Conservation (phyloP, 35 echinoderm and acorn worm species). For the Stichopus chloronotus region DNA sequence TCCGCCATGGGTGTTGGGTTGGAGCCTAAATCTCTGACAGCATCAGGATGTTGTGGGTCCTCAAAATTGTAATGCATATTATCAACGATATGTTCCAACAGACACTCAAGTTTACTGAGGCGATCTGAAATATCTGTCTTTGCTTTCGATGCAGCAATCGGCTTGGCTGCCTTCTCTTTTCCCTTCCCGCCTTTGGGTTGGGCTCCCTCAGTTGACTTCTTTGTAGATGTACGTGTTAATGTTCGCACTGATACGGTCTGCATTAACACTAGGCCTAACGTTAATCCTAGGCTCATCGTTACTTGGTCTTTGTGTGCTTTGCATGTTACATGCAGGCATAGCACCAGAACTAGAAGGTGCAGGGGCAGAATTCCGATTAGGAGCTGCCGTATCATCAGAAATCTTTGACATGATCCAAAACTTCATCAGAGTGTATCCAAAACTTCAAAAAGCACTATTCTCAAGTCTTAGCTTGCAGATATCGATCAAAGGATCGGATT, state of each 20-base stretch:
- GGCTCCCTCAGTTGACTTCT: neutral
- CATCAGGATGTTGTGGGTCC: neutral
- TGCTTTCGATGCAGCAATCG: neutral
- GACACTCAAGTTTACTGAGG: neutral
- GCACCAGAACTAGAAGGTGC: neutral
- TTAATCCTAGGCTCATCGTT: neutral
- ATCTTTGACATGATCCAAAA: constrained; percentile 5
- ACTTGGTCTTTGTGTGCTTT: neutral
- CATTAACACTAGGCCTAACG: neutral
- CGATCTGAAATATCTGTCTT: neutral
- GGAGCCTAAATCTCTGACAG: neutral
- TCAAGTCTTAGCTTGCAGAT: constrained; percentile 8
- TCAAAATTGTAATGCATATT: neutral
- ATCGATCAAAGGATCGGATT: constrained; percentile 1
- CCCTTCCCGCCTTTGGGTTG: neutral
- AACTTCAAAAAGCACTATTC: neutral
- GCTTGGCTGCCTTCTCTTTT: neutral
- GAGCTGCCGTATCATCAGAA: neutral
- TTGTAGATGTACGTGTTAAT: neutral
- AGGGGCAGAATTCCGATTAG: neutral
- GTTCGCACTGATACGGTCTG: constrained; percentile 5
- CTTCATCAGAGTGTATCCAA: neutral
- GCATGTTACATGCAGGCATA: constrained; percentile 3
- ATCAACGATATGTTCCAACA: neutral
- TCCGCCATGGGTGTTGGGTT: neutral